Base-by-base conservation (phyloP, 2,113 vertebrate genomes). In the Anolis carolinensis region DNA sequence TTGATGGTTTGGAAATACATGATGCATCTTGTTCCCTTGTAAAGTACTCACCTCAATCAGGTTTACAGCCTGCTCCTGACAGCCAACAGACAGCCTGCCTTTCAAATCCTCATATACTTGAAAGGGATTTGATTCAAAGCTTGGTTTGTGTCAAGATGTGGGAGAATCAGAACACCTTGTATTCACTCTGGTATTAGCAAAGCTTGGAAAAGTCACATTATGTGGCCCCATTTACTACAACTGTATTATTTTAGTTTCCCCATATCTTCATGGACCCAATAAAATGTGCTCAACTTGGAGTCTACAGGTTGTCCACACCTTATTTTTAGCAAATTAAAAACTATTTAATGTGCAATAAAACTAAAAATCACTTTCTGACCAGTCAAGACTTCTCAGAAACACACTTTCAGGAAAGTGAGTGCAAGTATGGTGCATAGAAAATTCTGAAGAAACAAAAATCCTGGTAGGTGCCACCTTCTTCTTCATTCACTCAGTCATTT, bases 11-110 rank as follows among this genome's bases (percentile, higher is more conserved):
- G 32, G 79, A 80, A 93, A 81, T 48, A 85, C 77, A 32, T 71
- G 89, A 79, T 48, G 7, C 76, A 82, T 85, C 77, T 13, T 36
- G 16, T 70, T 70, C 74, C 52, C 63, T 79, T 76, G 18, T 85
- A 87, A 68, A 74, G 52, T 80, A 89, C 79, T 78, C 50, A 50
- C 50, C 50, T 91, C 87, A 93, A 93, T 93, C 86, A 90, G 0
- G 32, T 87, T 81, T 85, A 82, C 81, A 1, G 20, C 55, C 55
- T 68, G 7, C 86, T 90, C 78, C 34, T 5, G 25, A 48, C 74
- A 74, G 73, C 82, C 86, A 92, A 77, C 16, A 65, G 55, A 79
- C 52, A 59, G 83, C 84, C 81, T 86, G 82, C 71, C 74, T 87
- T 83, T 67, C 65, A 88, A 89, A 90, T 20, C 67, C 8, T 87